Percentiles rank a stretch among this genome's conserved stretches.
Evolutionary conservation across 2,797 vertebrate genomes (phyloP).

Genomic region (Gallinago stenura): DNA sequence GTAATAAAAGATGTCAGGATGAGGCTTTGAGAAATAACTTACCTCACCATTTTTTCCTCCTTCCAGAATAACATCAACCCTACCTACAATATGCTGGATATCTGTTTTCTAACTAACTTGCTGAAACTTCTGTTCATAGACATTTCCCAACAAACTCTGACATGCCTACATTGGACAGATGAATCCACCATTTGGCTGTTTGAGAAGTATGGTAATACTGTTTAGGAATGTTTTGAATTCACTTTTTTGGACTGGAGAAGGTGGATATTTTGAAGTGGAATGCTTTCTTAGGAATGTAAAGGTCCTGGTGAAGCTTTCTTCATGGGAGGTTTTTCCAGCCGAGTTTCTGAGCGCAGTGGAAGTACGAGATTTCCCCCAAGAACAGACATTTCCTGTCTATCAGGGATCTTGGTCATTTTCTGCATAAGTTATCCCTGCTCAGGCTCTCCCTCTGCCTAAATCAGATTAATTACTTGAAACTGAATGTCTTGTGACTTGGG

Average conservation of each 20-base stretch:
- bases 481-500: background rate
- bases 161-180: background rate
- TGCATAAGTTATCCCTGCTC: background rate
- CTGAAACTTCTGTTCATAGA: background rate
- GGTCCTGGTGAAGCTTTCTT: background rate
- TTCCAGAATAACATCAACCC: background rate
- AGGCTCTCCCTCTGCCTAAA: background rate
- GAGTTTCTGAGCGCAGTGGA: background rate
- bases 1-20: background rate
- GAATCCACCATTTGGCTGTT: background rate
- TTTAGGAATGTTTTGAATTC: background rate
- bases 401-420: background rate
- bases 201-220: background rate
- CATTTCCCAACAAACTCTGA: background rate
- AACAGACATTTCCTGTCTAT: background rate
- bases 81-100: rapidly evolving
- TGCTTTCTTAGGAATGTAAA: background rate
- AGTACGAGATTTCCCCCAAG: background rate
- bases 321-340: background rate
- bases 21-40: background rate
- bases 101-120: background rate
- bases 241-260: background rate
- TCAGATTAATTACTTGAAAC: background rate
- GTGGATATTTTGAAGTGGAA: background rate
- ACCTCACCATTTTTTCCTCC: background rate